Percentiles rank a stretch among this genome's conserved stretches.
Evolutionary conservation across 1,140 invertebrate species (phyloP).

Genomic region (Aphaenogaster floridana): DNA sequence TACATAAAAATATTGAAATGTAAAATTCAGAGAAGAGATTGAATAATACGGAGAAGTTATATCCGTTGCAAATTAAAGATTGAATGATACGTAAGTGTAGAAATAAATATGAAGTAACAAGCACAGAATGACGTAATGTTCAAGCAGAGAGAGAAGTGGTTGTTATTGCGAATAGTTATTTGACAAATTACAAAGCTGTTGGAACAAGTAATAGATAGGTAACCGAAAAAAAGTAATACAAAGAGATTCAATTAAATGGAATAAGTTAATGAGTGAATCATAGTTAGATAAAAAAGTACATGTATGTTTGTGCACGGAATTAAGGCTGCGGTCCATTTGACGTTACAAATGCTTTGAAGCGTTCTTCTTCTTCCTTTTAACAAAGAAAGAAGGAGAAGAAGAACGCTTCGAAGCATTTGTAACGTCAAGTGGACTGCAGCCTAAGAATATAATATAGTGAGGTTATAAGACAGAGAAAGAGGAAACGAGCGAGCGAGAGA

Average conservation of each 20-base stretch:
- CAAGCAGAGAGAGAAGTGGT: not conserved
- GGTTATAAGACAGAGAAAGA: not conserved
- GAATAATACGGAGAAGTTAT: not conserved
- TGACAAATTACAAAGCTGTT: not conserved
- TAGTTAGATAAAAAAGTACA: not conserved
- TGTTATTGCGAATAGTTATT: not conserved
- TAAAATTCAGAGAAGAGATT: not conserved
- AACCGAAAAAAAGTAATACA: not conserved
- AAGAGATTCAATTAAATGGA: not conserved
- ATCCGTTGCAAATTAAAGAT: not conserved
- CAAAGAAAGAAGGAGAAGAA: no score
- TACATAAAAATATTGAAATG: not conserved
- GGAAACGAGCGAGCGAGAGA: not conserved
- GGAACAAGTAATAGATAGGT: not conserved
- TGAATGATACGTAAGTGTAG: not conserved
- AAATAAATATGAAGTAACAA: not conserved
- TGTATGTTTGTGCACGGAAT: not conserved
- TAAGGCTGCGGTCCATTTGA: not conserved
- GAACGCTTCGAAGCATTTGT: no score
- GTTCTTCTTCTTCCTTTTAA: no score
- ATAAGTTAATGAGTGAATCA: not conserved
- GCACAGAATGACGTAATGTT: slow-evolving; percentile 2
- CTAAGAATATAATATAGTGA: not conserved
- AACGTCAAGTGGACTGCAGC: no score
- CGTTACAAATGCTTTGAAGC: no score